Evolutionary conservation across 2,888 invertebrate genomes (phyloP), one percentile per base, ranked within the genome.

Genomic region (Loripinus fragilis): DNA sequence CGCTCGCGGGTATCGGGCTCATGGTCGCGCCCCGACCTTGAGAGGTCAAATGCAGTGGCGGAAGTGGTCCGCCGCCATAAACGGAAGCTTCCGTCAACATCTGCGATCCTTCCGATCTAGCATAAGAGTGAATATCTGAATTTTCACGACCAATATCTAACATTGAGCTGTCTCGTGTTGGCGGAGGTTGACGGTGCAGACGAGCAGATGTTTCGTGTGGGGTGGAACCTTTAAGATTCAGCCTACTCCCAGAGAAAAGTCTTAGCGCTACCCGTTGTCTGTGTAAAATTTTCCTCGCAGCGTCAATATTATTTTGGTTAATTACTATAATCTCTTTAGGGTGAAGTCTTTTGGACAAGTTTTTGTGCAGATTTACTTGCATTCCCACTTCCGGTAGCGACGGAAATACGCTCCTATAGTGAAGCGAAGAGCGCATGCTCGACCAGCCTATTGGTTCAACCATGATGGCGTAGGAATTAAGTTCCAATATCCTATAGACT

Each of bases 391-490:
- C 87, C 10, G 78, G 74, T 30, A 81, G 70, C 12, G 60, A 66
- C 7, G 87, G 87, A 45, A 85, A 76, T 1, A 86, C 87, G 0
- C 86, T 72, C 66, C 83, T 86, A 74, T 82, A 87, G 74, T 86
- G 85, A 48, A 85, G 66, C 66, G 83, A 85, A 70, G 80, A 68
- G 55, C 83, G 85, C 69, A 79, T 78, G 55, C 81, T 80, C 42
- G 84, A 74, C 87, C 87, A 87, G n/a, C 86, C 86, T 20, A 87
- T 86, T 17, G 87, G 87, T 73, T 81, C 82, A 20, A 73, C 38
- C 76, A 84, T 84, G 35, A 1, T 65, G 20, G 33, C 30, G 8
- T 65, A 5, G 8, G 28, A 23, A 64, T 12, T 55, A 7, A 41
- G 41, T 41, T 41, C 15, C 41, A n/a, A n/a, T 38, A 38, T 5